Base-by-base conservation (phyloP, 2,113 vertebrate genomes). In the Gopherus evgoodei region DNA sequence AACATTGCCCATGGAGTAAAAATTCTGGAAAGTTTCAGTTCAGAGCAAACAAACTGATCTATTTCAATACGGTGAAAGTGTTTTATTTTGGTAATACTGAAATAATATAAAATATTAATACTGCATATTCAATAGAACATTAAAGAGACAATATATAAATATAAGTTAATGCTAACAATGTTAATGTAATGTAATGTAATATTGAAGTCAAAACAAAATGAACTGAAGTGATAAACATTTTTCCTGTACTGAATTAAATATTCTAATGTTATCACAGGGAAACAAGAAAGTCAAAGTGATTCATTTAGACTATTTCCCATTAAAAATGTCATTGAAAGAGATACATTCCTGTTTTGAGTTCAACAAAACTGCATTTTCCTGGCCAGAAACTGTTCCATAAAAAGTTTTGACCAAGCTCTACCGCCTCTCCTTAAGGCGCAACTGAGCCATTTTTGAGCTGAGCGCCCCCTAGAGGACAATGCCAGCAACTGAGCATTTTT, bases 371-470 rank as follows among this genome's bases (percentile, higher is more conserved):
- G 24, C 3, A 1, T 50, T 52, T 62, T 89, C 54, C 9, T n/a
- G 0, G 0, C 3, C 7, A 31, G 79, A 25, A 81, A 91, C 53
- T 6, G 35, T 7, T 16, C 65, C 59, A 81, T 19, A 5, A 27
- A 75, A 44, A 49, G 57, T 3, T 54, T 54, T 6, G 24, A 27
- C n/a, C 22, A 82, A 38, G 47, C 13, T 84, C 8, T 6, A 35
- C 21, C 0, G 0, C 16, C 22, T 2, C 27, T 72, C 27, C 35
- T 44, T 42, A 9, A 0, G 1, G 19, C 7, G 4, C 17, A 38
- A 16, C 44, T 14, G 3, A 19, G 2, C 11, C 3, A 35, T 42
- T 87, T 83, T 6, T 17, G 47, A 62, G 80, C 53, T 7, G 57
- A 22, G 0, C 2, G 25, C 5, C 19, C 42, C 22, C 44, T 5